These are phyloP conservation scores for Choloepus hoffmanni DNA, from an alignment of 2,113 vertebrate genomes.

Conservation along the genomic window DNA sequence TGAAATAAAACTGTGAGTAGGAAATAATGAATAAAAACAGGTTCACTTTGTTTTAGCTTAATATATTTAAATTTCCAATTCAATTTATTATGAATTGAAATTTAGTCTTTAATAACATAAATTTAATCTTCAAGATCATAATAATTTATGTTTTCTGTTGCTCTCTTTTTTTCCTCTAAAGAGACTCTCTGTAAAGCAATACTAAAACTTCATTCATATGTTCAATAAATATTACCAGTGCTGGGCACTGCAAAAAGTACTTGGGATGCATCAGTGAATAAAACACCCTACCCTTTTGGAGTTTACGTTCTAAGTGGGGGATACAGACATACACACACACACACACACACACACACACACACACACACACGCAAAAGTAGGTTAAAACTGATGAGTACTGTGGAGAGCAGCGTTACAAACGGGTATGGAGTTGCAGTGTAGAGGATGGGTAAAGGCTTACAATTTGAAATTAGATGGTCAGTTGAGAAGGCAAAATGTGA, in stretches of 20 bases:
- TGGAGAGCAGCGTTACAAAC: background rate
- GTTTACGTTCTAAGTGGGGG: background rate
- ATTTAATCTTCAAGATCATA: background rate
- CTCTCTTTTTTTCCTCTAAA: background rate
- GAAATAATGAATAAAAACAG: conserved; percentile 9
- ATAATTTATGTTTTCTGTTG: background rate
- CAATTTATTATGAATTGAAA: background rate
- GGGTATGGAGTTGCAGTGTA: background rate
- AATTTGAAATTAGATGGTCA: background rate
- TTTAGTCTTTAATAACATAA: background rate
- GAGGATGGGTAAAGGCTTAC: background rate
- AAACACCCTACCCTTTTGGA: background rate
- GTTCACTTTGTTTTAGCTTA: background rate
- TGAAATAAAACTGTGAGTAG: background rate
- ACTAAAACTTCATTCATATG: background rate
- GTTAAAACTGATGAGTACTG: background rate
- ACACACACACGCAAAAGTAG: background rate
- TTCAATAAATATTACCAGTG: background rate
- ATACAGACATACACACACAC: background rate
- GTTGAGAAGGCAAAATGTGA: background rate
- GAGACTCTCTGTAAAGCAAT: background rate
- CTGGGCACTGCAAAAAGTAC: background rate
- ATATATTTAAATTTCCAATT: background rate
- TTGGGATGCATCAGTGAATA: background rate
- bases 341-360: too few relatives aligned